Conservation (phyloP, 2,888 invertebrate genomes). For the Melinopterus prodromus region DNA sequence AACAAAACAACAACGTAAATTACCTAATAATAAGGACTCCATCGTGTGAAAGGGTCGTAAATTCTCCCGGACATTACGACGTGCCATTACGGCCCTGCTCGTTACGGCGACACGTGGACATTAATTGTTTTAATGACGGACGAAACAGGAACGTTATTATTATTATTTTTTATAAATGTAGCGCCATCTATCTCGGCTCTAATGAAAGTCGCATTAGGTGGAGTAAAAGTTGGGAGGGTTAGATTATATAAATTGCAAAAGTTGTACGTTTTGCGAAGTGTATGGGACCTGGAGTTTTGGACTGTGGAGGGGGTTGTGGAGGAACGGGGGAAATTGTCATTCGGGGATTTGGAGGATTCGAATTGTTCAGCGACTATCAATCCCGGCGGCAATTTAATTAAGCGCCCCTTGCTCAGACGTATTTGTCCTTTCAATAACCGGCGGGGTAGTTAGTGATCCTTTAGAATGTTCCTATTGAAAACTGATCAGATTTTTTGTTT, state of each 20-base stretch:
- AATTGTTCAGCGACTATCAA: background rate
- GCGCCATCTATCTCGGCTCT: background rate
- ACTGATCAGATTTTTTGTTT: background rate
- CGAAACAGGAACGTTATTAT: background rate
- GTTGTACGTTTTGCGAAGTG: background rate
- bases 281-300: background rate
- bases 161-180: background rate
- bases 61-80: background rate
- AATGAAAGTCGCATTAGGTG: background rate
- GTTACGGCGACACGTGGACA: background rate
- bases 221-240: background rate
- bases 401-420: background rate
- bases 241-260: background rate
- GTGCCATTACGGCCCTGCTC: background rate
- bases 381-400: background rate
- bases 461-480: background rate
- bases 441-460: background rate
- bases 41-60: background rate
- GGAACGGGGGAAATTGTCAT: background rate
- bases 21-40: background rate
- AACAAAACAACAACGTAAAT: background rate
- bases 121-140: background rate
- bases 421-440: background rate
- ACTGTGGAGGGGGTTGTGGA: background rate
- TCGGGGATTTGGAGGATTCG: background rate